Percentiles rank a stretch among this genome's conserved stretches.
These are phyloP conservation scores for Marisa cornuarietis DNA, from an alignment of 1,140 invertebrate species.

Conservation along the genomic window DNA sequence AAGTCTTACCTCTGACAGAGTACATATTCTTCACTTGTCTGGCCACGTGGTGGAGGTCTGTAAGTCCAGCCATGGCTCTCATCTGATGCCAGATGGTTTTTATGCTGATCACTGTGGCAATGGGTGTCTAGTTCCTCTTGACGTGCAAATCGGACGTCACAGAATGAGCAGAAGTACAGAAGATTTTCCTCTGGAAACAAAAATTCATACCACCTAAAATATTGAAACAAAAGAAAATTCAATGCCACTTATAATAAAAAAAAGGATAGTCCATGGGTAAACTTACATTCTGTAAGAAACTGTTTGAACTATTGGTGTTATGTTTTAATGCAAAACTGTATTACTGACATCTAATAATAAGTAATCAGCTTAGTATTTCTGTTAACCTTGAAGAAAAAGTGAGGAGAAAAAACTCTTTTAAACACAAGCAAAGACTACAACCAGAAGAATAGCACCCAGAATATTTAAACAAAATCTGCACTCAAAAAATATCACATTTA, in stretches of 20 bases:
- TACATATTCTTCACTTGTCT: constrained; percentile 65
- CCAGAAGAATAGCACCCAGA: not conserved
- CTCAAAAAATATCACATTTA: too few species aligned
- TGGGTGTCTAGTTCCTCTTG: constrained; percentile 73
- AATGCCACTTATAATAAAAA: constrained; percentile 5
- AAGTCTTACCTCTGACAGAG: constrained; percentile 68
- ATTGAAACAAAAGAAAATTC: not conserved
- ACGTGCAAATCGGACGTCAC: constrained; percentile 72
- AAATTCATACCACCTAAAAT: not conserved
- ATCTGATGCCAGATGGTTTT: constrained; percentile 77
- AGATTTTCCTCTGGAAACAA: constrained; percentile 16
- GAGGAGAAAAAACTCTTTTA: not conserved
- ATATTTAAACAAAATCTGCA: too few species aligned
- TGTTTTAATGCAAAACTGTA: too few species aligned
- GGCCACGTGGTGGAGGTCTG: constrained; percentile 75
- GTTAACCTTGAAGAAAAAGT: not conserved
- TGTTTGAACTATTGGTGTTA: too few species aligned
- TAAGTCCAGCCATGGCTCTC: constrained; percentile 78
- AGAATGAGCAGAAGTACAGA: constrained; percentile 70
- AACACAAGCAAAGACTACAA: constrained; percentile 8
- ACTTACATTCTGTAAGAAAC: not conserved
- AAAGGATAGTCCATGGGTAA: not conserved
- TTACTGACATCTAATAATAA: too few species aligned
- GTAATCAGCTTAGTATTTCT: too few species aligned
- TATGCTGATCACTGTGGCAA: constrained; percentile 75